Conservation (phyloP, 2,113 vertebrate species). For the Charina bottae region DNA sequence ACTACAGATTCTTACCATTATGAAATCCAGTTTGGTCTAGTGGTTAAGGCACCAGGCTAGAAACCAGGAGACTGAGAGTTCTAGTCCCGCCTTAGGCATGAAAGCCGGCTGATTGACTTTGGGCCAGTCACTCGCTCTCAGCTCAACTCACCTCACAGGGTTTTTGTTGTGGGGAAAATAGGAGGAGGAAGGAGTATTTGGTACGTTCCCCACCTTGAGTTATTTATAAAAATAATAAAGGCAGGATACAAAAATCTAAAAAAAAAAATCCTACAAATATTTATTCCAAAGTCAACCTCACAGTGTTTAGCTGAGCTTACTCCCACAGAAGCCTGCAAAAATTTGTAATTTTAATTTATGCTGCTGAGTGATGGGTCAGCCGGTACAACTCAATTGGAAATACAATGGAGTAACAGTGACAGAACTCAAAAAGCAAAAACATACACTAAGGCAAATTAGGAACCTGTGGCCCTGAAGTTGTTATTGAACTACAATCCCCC, state of each 20-base stretch:
- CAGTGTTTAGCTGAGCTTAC: neutral
- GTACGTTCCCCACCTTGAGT: no score
- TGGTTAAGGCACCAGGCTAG: no score
- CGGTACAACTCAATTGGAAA: neutral
- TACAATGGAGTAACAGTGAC: neutral
- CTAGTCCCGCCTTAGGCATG: no score
- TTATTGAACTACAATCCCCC: no score
- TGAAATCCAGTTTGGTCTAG: neutral
- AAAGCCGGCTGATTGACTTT: no score
- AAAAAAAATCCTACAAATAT: neutral
- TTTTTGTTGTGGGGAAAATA: no score
- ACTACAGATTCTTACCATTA: neutral
- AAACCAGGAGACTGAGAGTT: no score
- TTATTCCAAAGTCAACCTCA: neutral
- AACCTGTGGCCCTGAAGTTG: neutral
- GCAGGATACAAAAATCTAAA: no score
- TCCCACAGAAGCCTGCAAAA: neutral
- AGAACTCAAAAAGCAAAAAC: neutral
- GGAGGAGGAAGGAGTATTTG: no score
- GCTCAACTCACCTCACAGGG: no score
- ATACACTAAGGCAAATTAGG: neutral
- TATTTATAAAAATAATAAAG: no score
- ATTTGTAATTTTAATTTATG: neutral
- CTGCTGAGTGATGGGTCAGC: neutral
- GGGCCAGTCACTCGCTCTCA: no score